Base-by-base conservation (phyloP, 2,113 vertebrate species). In the Asarcornis scutulata region DNA sequence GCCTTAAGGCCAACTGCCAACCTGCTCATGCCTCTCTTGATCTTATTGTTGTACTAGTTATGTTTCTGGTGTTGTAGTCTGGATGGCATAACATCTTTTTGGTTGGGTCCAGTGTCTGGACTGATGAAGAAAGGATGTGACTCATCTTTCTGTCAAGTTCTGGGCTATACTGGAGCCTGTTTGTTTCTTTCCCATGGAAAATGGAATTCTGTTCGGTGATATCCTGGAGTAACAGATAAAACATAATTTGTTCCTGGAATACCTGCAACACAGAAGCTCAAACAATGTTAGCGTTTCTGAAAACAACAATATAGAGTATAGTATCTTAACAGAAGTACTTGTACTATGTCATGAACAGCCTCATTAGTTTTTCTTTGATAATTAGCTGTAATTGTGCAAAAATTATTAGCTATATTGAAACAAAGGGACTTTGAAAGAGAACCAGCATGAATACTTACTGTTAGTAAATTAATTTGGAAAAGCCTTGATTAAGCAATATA, bases 391-490 rank as follows among this genome's bases (percentile, higher is more conserved):
- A 96, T 86, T 78, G 66, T 94, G 85, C 90, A 83, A 96, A 97
- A 98, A 95, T 88, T 97, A 94, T 97, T 97, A 95, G 73, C 66
- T 91, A 55, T 83, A 97, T 95, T 97, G 86, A 97, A 95, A 96
- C 90, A 96, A 97, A 93, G 34, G 52, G 40, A 91, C 46, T 97
- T 95, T 92, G 73, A 98, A 97, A 97, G 77, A 95, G 60, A 98
- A 93, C 9, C 42, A 95, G 40, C 55, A 88, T 86, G 87, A 97
- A 95, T 94, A 93, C 79, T 97, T 94, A 86, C 38, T 95, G 87
- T 96, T 93, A 96, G 92, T 96, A 97, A 98, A 96, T 97, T 96
- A 94, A 97, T 96, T 94, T 56, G 44, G 93, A 96, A 97, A 97
- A 94, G 40, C 1, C 88, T 97, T 94, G 97, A 97, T 98, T 97